A percentile compares a stretch with the other conserved stretches of the same genome.
phyloP scores from a whole-genome alignment of 2,113 vertebrate species.

The Brachionichthys hirsutus region DNA sequence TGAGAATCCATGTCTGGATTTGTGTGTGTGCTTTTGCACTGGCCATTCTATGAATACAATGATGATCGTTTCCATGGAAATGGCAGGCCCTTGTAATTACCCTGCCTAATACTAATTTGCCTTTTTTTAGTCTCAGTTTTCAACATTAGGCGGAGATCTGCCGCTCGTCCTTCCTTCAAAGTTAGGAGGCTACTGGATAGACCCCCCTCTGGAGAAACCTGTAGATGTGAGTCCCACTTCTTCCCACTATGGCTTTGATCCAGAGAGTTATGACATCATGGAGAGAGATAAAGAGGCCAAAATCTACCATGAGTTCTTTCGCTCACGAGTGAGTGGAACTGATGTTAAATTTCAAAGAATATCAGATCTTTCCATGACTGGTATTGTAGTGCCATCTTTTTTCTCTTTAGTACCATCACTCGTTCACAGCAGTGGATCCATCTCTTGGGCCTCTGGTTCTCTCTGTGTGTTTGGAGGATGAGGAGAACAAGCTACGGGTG shows the following conservation, averaged over 20 bases:
- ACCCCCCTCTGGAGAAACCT: slow-evolving; percentile 77
- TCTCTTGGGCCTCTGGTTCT: slow-evolving; percentile 83
- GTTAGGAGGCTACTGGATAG: slow-evolving; percentile 88
- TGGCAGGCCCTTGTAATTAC: slow-evolving; percentile 11
- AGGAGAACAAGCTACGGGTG: slow-evolving; percentile 82
- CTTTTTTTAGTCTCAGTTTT: slow-evolving; percentile 73
- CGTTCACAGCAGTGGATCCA: slow-evolving; percentile 84
- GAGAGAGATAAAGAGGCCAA: slow-evolving; percentile 86
- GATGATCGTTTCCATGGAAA: slow-evolving; percentile 31
- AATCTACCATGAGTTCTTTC: slow-evolving; percentile 83
- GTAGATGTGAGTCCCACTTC: slow-evolving; percentile 72
- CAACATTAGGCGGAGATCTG: slow-evolving; percentile 79
- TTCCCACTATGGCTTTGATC: slow-evolving; percentile 59
- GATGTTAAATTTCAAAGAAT: neutral
- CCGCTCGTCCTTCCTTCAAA: slow-evolving; percentile 85
- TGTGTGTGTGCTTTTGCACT: slow-evolving; percentile 5
- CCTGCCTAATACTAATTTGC: slow-evolving; percentile 17
- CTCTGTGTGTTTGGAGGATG: slow-evolving; percentile 87
- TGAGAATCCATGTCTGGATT: neutral
- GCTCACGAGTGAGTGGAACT: slow-evolving; percentile 78
- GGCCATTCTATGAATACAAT: slow-evolving; percentile 22
- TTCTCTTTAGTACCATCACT: slow-evolving; percentile 83
- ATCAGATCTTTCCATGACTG: neutral
- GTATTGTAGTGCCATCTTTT: neutral
- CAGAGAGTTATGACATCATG: slow-evolving; percentile 81